Percentiles rank a stretch among this genome's conserved stretches.
These are phyloP conservation scores for Listrodromus nycthemerus DNA, from an alignment of 2,888 invertebrate species.

Conservation along the genomic window DNA sequence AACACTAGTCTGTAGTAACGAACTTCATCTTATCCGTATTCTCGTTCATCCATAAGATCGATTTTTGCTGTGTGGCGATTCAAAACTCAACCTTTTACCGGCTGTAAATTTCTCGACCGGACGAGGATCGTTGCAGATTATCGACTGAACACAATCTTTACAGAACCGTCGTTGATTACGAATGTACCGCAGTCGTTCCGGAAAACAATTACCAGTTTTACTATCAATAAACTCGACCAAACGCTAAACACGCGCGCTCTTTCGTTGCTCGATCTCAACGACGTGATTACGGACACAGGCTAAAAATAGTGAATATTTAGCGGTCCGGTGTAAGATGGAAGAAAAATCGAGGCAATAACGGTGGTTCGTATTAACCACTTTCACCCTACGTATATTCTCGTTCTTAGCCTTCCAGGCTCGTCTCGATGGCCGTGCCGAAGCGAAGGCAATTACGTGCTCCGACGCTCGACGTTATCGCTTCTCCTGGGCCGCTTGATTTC, in stretches of 20 bases:
- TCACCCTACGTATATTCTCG: conserved; percentile 33
- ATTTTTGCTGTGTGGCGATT: too few species aligned
- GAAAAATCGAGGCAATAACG: not conserved
- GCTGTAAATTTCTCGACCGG: too few species aligned
- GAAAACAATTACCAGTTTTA: too few species aligned
- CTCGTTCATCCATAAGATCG: conserved; percentile 22
- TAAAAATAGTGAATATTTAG: not conserved
- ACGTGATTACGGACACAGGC: not conserved
- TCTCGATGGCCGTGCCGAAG: conserved; percentile 73
- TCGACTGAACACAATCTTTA: too few species aligned
- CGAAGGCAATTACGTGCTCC: conserved; percentile 80
- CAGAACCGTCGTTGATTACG: too few species aligned
- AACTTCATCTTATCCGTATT: conserved; percentile 20
- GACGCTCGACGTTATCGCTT: conserved; percentile 80
- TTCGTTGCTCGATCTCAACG: too few species aligned
- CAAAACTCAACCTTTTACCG: too few species aligned
- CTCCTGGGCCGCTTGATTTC: conserved; percentile 76
- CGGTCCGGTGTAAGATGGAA: not conserved
- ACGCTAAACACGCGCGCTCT: too few species aligned
- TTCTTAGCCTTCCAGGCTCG: conserved; percentile 65
- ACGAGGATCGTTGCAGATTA: too few species aligned
- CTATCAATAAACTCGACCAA: too few species aligned
- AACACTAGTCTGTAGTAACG: not conserved
- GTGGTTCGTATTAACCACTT: not conserved
- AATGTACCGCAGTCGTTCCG: too few species aligned